Evolutionary conservation across 2,888 invertebrate genomes (phyloP), one percentile per base, ranked within the genome.

Genomic region (Nudaria mundana): DNA sequence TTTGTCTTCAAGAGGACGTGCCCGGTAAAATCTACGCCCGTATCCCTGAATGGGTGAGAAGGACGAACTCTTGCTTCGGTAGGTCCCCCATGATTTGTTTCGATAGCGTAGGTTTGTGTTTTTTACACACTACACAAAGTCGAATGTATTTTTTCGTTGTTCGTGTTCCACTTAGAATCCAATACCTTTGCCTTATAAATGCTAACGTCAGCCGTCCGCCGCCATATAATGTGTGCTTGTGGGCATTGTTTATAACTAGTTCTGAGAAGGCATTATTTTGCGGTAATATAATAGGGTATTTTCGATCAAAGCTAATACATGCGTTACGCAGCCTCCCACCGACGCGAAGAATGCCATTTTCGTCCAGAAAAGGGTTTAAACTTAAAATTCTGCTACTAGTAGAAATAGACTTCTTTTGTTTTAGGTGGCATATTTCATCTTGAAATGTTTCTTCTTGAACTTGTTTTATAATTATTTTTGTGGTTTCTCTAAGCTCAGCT

Each of bases 281-380:
- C 7, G 46, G 46, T 3, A 46, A 16, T 31, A 42, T 42, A 15
- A 40, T 32, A 2, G 40, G 42, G 30, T 49, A 30, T 22, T 45
- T 44, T 25, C 24, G 33, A 13, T 37, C 32, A 8, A 20, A 6
- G 22, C 30, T 30, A n/a, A 48, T 33, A 7, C 30, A 11, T 1
- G 41, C 41, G 6, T 42, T 33, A 10, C n/a, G 29, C 10, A 48
- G 20, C 12, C 44, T 35, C 8, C 41, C 44, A 6, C 37, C 43
- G 3, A 48, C 44, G n/a, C n/a, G n/a, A n/a, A n/a, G n/a, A n/a
- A n/a, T n/a, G n/a, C n/a, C n/a, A n/a, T n/a, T n/a, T n/a, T 38
- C 1, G 16, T 55, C 53, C 7, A 55, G 11, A 23, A 42, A 46
- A 7, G 56, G 54, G 11, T 44, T 45, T 8, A 52, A 22, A 1